Evolutionary conservation across 2,113 vertebrate genomes (phyloP).

Genomic region (Leptocoma aspasia): DNA sequence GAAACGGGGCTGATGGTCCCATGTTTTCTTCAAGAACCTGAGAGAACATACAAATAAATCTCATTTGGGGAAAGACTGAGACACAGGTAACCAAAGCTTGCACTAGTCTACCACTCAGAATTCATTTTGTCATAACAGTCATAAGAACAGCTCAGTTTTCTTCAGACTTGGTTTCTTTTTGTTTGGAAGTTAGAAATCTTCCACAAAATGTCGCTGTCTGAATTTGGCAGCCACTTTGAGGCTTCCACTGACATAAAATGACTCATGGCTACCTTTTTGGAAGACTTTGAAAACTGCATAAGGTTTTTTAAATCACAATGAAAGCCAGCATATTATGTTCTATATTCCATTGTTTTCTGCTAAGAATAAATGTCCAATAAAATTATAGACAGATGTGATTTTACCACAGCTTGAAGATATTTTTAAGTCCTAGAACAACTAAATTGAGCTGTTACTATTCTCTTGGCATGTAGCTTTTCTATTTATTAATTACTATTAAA

Average conservation of each 20-base stretch:
- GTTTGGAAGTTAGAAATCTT: neutral
- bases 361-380: constrained; percentile 14
- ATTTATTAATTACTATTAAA: constrained; percentile 44
- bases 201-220: neutral
- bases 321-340: neutral
- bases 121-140: neutral
- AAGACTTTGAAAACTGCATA: neutral
- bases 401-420: constrained; percentile 48
- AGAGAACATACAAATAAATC: neutral
- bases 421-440: constrained; percentile 30
- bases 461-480: constrained; percentile 33
- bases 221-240: neutral
- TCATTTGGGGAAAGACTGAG: neutral
- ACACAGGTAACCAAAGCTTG: neutral
- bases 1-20: neutral
- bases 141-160: neutral
- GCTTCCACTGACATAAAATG: neutral
- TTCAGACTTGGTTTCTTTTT: neutral
- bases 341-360: neutral
- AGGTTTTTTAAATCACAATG: neutral
- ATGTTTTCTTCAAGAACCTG: neutral
- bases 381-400: constrained; percentile 26
- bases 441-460: constrained; percentile 42
- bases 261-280: neutral
- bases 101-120: neutral